Evolutionary conservation across 2,113 vertebrate genomes (phyloP), one percentile per base, ranked within the genome.

Genomic region (Microcebus jonahi): DNA sequence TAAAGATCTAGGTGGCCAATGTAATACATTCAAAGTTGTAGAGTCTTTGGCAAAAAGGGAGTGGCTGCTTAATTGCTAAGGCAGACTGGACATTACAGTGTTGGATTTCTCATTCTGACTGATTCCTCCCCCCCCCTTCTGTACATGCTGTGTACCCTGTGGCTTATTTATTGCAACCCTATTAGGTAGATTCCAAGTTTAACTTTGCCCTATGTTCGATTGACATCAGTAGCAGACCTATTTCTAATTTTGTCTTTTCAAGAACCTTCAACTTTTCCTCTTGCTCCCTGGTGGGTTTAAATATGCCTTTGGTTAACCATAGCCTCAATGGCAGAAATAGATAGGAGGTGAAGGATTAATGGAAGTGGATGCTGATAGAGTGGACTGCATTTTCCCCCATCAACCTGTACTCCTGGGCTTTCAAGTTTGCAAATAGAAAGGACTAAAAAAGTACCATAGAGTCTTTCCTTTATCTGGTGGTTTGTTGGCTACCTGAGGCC

Each of bases 171-270:
- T 83, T 85, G 34, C 68, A 89, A 48, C 10, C 29, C 89, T n/a
- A 42, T 79, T 95, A 94, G 57, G n/a, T 86, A 29, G 25, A 73
- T 94, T 94, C 48, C 15, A 77, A 45, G 6, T 87, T 96, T 95
- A 73, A 91, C 57, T 92, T 96, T 89, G 25, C 42, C 45, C 21
- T 31, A 1, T 63, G 65, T 94, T 91, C 45, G 85, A 29, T 73
- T 77, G 91, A 53, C 45, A 90, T 87, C 55, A 50, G 34, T 79
- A 86, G 83, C 53, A 91, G n/a, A 88, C n/a, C 63, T 82, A 77
- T 89, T 95, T 95, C 84, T 94, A 21, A 94, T 86, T 94, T 81
- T 70, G 21, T 75, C 73, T 97, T 94, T 84, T 95, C 14, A 81
- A 75, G 81, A 81, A 88, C 34, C 17, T 90, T 92, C n/a, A 36